Percentiles rank a stretch among this genome's conserved stretches.
These are phyloP conservation scores for Deroplatys truncata DNA, from an alignment of 2,888 invertebrate species.

Conservation along the genomic window DNA sequence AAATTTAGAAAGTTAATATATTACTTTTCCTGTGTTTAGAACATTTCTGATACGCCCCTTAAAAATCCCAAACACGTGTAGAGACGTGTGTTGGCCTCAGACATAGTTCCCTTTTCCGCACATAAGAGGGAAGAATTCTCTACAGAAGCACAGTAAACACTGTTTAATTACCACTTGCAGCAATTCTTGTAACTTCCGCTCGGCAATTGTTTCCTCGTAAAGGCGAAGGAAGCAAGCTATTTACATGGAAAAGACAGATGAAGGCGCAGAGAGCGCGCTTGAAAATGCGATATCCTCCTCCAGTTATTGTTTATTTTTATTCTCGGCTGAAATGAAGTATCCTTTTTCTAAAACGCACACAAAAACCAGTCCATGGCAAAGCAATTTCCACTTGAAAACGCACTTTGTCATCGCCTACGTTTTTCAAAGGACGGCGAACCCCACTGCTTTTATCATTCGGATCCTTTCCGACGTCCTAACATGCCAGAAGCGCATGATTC, in stretches of 20 bases:
- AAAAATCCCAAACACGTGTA: too few species aligned
- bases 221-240: neutral
- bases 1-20: too few species aligned
- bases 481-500: neutral
- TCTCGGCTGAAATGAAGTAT: neutral
- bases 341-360: neutral
- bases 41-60: too few species aligned
- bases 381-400: neutral
- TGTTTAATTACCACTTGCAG: neutral
- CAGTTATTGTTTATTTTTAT: neutral
- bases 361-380: neutral
- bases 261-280: neutral
- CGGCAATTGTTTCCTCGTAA: neutral
- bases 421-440: neutral
- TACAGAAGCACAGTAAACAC: neutral
- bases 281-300: neutral
- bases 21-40: too few species aligned
- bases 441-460: neutral
- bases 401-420: neutral
- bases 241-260: neutral
- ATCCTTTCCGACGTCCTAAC: neutral
- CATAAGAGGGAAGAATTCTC: neutral
- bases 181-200: neutral
- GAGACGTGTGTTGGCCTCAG: too few species aligned
- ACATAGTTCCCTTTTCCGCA: neutral